These are phyloP conservation scores for Chaetodon trifascialis DNA, from an alignment of 2,113 vertebrate genomes.

Conservation along the genomic window DNA sequence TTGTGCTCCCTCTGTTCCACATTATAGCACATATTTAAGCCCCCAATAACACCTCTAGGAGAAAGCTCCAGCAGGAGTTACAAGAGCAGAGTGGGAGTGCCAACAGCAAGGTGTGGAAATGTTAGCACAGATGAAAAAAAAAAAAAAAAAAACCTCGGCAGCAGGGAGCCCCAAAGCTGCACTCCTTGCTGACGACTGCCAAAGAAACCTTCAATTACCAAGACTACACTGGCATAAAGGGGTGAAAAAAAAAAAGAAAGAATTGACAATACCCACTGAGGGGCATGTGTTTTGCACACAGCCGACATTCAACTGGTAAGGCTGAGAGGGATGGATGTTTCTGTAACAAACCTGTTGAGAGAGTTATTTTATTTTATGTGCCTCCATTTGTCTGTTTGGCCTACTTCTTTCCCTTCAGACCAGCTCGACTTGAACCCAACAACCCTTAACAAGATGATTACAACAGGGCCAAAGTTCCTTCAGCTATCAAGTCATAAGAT, in stretches of 20 bases:
- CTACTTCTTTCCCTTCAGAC: slow-evolving; percentile 19
- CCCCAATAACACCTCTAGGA: slow-evolving; percentile 28
- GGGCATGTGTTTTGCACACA: slow-evolving; percentile 13
- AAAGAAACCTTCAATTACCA: slow-evolving; percentile 37
- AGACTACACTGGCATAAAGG: not conserved
- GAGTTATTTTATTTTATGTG: slow-evolving; percentile 25
- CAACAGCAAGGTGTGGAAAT: slow-evolving; percentile 56
- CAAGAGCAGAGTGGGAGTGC: slow-evolving; percentile 23
- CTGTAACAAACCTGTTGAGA: slow-evolving; percentile 18
- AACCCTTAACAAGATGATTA: slow-evolving; percentile 8
- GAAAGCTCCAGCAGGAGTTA: slow-evolving; percentile 32
- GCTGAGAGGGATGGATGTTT: slow-evolving; percentile 15
- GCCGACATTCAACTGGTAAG: slow-evolving; percentile 20
- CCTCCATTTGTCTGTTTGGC: slow-evolving; percentile 12
- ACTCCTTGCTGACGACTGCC: slow-evolving; percentile 21
- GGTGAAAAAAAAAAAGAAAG: not conserved
- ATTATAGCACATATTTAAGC: slow-evolving; percentile 44
- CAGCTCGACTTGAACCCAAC: not conserved
- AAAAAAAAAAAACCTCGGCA: slow-evolving; percentile 6
- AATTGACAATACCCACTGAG: not conserved
- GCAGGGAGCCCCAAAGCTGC: slow-evolving; percentile 19
- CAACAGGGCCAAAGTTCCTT: slow-evolving; percentile 33
- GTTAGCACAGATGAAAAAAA: slow-evolving; percentile 24
- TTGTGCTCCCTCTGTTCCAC: slow-evolving; percentile 42
- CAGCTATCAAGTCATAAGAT: not conserved